Percentiles rank a stretch among this genome's conserved stretches.
Evolutionary conservation across 2,113 vertebrate species (phyloP).

Genomic region (Percina caprodes): DNA sequence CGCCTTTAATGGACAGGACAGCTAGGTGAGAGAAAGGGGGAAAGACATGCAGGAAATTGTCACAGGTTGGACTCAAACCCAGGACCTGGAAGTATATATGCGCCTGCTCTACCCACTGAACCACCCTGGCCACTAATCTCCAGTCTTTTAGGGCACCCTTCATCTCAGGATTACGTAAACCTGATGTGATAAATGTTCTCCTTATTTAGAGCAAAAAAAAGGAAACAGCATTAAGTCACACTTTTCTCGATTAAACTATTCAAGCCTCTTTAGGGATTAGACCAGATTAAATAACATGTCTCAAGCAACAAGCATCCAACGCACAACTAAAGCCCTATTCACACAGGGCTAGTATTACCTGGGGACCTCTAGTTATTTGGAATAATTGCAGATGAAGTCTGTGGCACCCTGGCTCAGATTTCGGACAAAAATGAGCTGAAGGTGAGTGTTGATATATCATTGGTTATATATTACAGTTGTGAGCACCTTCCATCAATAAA

Average conservation of each 20-base stretch:
- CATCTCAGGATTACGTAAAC: conserved; percentile 31
- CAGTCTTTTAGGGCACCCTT: conserved; percentile 7
- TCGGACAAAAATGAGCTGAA: conserved; percentile 27
- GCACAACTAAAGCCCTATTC: not conserved
- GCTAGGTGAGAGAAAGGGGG: no score
- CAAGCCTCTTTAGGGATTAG: conserved; percentile 70
- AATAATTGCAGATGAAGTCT: no score
- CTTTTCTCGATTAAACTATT: conserved; percentile 59
- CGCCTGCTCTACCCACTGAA: no score
- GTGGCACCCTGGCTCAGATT: not conserved
- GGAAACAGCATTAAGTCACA: conserved; percentile 51
- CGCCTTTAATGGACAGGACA: no score
- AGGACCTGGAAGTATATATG: no score
- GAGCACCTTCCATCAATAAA: conserved; percentile 19
- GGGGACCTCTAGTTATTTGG: no score
- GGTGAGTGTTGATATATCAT: conserved; percentile 14
- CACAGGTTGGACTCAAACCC: no score
- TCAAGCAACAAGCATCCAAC: conserved; percentile 47
- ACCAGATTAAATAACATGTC: conserved; percentile 67
- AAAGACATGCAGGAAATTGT: no score
- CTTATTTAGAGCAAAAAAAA: conserved; percentile 41
- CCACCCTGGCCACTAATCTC: not conserved
- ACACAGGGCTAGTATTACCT: no score
- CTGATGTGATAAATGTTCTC: conserved; percentile 40
- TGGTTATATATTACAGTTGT: conserved; percentile 26